Conservation (phyloP, 2,888 invertebrate species). For the Hyposoter dolosus region DNA sequence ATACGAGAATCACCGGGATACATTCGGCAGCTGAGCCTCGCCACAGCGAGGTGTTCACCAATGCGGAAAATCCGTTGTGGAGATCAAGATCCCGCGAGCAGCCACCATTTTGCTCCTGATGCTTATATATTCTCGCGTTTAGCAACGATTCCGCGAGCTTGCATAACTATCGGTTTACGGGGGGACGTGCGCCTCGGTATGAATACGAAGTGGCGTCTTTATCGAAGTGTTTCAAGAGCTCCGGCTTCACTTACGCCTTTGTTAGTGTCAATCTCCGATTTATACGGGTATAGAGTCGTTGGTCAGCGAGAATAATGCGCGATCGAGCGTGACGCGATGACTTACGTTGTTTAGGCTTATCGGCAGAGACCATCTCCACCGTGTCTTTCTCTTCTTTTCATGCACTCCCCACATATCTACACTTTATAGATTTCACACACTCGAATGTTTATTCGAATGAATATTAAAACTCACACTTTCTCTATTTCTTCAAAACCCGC, state of each 20-base stretch:
- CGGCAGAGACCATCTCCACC: constrained; percentile 58
- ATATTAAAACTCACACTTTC: neutral
- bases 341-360: constrained; percentile 68
- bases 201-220: neutral
- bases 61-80: constrained; percentile 68
- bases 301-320: constrained; percentile 59
- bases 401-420: neutral
- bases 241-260: neutral
- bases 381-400: constrained; percentile 36
- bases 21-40: constrained; percentile 46
- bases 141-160: constrained; percentile 43
- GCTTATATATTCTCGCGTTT: too few species aligned
- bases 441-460: neutral
- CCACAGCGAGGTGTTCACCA: constrained; percentile 52
- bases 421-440: neutral
- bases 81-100: constrained; percentile 59
- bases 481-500: neutral
- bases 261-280: neutral
- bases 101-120: constrained; percentile 49
- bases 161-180: constrained; percentile 42
- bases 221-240: neutral
- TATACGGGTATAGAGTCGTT: constrained; percentile 17
- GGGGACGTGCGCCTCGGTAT: neutral
- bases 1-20: constrained; percentile 33
- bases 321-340: constrained; percentile 67